Conservation (phyloP, 2,888 invertebrate species). For the Alitta virens region DNA sequence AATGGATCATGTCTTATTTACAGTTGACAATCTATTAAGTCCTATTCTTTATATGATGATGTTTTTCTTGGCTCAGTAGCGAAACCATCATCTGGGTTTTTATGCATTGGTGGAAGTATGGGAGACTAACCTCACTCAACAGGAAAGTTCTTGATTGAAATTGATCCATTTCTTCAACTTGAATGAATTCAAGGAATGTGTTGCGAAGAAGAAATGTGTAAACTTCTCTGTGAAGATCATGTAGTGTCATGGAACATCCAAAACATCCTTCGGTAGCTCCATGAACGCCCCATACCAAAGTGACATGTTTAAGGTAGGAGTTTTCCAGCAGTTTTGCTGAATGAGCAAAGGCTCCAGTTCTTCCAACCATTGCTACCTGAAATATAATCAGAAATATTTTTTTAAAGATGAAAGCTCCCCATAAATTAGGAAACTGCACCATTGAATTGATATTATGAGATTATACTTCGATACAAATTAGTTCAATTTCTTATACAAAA, state of each 20-base stretch:
- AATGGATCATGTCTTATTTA: too few species aligned
- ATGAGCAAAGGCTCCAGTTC: not conserved
- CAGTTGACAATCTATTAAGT: too few species aligned
- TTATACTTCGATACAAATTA: too few species aligned
- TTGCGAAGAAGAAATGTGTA: not conserved
- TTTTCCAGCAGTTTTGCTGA: not conserved
- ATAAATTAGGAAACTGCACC: too few species aligned
- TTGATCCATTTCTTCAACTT: not conserved
- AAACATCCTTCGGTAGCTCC: not conserved
- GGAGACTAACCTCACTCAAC: not conserved
- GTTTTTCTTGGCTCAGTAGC: too few species aligned
- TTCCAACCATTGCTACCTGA: not conserved
- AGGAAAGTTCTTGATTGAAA: not conserved
- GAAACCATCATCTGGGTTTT: too few species aligned
- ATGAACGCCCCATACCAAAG: not conserved
- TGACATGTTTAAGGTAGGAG: not conserved
- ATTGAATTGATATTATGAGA: too few species aligned
- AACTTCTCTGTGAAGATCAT: not conserved
- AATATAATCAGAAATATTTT: too few species aligned
- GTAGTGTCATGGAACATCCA: not conserved
- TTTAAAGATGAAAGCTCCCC: too few species aligned
- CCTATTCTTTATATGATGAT: too few species aligned
- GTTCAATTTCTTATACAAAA: too few species aligned
- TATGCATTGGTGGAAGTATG: too few species aligned
- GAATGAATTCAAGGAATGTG: not conserved